A percentile compares a stretch with the other conserved stretches of the same genome.
phyloP scores from a whole-genome alignment of 2,888 invertebrate genomes.

The Plebejus argus region DNA sequence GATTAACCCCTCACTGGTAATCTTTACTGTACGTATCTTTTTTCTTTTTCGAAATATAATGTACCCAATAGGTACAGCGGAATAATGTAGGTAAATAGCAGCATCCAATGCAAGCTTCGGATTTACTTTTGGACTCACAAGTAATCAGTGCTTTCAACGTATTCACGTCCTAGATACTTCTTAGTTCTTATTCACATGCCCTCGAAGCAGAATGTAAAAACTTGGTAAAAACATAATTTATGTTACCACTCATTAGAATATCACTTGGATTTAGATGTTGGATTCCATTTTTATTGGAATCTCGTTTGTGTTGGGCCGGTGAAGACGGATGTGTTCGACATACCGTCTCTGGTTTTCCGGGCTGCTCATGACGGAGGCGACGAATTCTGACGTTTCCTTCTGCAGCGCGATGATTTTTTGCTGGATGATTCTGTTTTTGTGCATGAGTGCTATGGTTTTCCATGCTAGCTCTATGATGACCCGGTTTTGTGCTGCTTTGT shows the following conservation, averaged over 20 bases:
- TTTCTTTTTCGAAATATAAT: too few species aligned
- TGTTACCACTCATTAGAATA: neutral
- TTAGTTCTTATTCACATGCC: neutral
- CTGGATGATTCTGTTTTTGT: conserved; percentile 82
- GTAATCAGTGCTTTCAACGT: neutral
- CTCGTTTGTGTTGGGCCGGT: conserved; percentile 42
- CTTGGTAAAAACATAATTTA: neutral
- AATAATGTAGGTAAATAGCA: neutral
- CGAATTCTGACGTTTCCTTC: conserved; percentile 83
- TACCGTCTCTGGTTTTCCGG: conserved; percentile 67
- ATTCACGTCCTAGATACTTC: neutral
- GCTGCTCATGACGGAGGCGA: conserved; percentile 81
- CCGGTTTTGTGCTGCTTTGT: conserved; percentile 63
- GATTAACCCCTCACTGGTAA: too few species aligned
- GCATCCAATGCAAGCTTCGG: neutral
- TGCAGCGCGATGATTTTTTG: conserved; percentile 81
- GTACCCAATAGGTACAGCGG: neutral
- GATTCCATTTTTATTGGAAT: conserved; percentile 54
- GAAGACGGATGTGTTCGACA: conserved; percentile 54
- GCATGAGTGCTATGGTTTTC: conserved; percentile 83
- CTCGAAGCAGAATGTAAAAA: neutral
- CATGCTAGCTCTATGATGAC: conserved; percentile 83
- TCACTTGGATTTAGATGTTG: conserved; percentile 13
- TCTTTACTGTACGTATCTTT: too few species aligned
- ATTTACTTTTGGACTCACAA: neutral